Evolutionary conservation across 2,888 invertebrate species (phyloP).

Genomic region (Cryptus armator): DNA sequence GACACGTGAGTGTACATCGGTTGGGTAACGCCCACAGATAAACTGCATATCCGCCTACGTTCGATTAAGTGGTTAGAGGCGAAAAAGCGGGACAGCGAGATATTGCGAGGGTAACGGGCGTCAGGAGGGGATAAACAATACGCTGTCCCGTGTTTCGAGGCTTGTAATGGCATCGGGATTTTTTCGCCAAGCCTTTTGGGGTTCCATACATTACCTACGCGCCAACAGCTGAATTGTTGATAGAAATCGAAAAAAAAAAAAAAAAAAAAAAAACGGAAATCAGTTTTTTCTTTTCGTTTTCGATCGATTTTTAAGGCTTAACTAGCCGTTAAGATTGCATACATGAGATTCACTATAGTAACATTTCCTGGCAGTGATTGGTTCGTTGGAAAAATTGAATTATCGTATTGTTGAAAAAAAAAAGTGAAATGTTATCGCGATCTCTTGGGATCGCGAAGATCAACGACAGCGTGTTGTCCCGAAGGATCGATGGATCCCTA

Average conservation of each 20-base stretch:
- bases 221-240: neutral
- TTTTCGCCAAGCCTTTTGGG: slow-evolving; percentile 39
- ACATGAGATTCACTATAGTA: no score
- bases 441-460: neutral
- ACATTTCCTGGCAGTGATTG: no score
- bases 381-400: no score
- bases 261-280: no score
- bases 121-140: slow-evolving; percentile 37
- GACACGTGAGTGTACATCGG: slow-evolving; percentile 48
- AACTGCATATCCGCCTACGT: slow-evolving; percentile 63
- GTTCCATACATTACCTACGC: neutral
- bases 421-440: slow-evolving; percentile 24
- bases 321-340: no score
- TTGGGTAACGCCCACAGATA: slow-evolving; percentile 59
- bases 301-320: no score
- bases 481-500: slow-evolving; percentile 29
- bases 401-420: no score
- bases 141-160: slow-evolving; percentile 30
- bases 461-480: slow-evolving; percentile 11
- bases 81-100: slow-evolving; percentile 38
- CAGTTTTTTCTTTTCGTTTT: no score
- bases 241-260: neutral
- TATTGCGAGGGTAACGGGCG: slow-evolving; percentile 5
- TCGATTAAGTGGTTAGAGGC: slow-evolving; percentile 62
- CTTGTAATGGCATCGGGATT: slow-evolving; percentile 32